Evolutionary conservation across 2,888 invertebrate genomes (phyloP).

Genomic region (Cantharis flavilabris): DNA sequence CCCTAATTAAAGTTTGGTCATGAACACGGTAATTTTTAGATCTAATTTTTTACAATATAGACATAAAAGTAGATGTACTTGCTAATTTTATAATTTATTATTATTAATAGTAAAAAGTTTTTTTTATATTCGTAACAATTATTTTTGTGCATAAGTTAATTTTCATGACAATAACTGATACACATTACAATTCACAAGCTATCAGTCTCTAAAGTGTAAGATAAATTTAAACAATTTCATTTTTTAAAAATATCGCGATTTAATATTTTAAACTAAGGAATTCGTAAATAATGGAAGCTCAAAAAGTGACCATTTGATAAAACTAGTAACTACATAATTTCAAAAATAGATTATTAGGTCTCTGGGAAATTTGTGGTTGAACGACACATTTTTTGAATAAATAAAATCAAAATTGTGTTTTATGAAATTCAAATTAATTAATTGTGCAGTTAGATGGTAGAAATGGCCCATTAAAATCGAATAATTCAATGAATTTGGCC

Average conservation of each 20-base stretch:
- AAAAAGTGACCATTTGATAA: neutral
- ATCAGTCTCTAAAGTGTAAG: neutral
- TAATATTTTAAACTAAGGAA: neutral
- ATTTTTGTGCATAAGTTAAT: neutral
- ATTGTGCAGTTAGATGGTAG: neutral
- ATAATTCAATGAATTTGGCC: neutral
- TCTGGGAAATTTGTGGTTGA: neutral
- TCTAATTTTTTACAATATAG: neutral
- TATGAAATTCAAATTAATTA: neutral
- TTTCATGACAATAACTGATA: neutral
- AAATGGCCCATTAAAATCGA: neutral
- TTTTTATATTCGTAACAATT: neutral
- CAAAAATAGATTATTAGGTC: neutral
- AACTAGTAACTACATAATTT: neutral
- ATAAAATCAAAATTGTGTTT: neutral
- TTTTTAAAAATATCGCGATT: neutral
- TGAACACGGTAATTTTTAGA: constrained; percentile 1
- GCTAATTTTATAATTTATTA: neutral
- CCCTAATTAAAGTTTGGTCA: constrained; percentile 14
- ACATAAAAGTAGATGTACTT: neutral
- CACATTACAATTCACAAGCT: neutral
- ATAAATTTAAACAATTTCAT: neutral
- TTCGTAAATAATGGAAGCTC: neutral
- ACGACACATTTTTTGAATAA: neutral
- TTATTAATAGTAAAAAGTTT: neutral